phyloP scores from a whole-genome alignment of 2,113 vertebrate species.

The Oreochromis aureus region DNA sequence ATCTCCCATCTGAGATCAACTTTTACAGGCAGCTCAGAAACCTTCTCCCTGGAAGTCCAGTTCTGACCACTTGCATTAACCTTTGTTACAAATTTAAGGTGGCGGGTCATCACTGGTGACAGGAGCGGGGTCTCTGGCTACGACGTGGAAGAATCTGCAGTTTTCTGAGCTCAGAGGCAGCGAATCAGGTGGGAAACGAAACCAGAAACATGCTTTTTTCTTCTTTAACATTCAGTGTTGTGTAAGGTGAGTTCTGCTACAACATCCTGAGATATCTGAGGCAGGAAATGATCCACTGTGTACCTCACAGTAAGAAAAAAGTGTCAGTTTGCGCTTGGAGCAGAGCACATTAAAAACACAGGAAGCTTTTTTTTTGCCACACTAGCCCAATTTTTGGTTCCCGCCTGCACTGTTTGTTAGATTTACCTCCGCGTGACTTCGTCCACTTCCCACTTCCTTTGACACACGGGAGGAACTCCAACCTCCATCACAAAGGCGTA shows the following conservation, averaged over 20 bases:
- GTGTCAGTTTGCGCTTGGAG: neutral
- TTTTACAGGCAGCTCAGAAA: neutral
- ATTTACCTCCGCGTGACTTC: neutral
- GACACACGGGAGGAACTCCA: neutral
- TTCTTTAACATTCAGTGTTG: neutral
- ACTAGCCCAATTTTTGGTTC: neutral
- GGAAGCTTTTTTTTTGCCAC: neutral
- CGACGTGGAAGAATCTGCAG: fast-evolving
- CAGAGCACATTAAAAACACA: neutral
- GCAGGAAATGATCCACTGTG: neutral
- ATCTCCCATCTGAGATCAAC: neutral
- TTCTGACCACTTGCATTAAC: neutral
- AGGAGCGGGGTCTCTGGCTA: neutral
- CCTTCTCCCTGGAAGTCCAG: fast-evolving
- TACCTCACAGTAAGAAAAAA: neutral
- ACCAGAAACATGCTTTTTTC: neutral
- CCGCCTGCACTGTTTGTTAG: fast-evolving
- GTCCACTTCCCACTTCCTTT: neutral
- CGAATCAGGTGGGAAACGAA: neutral
- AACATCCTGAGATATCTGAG: neutral
- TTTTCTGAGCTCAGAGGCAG: neutral
- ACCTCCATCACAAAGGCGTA: neutral
- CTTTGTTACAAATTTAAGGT: neutral
- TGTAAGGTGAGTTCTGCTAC: neutral
- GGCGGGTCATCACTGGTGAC: fast-evolving